Evolutionary conservation across 2,888 invertebrate species (phyloP).

Genomic region (Caenorhabditis wallacei): DNA sequence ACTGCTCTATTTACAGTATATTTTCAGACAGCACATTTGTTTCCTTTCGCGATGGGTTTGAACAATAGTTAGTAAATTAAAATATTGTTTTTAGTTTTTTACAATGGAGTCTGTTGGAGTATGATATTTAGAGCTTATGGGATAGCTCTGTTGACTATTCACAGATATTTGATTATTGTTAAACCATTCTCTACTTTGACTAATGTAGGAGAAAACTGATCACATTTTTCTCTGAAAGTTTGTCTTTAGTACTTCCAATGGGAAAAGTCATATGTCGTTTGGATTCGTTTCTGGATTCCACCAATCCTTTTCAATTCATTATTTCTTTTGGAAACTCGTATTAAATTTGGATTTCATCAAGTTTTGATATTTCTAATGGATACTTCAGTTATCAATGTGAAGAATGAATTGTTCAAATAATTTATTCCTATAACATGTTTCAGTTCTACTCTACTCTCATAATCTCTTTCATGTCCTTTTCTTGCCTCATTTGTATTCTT

Average conservation of each 20-base stretch:
- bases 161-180: constrained; percentile 15
- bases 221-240: neutral
- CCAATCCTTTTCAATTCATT: neutral
- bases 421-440: neutral
- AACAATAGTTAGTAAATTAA: too few species aligned
- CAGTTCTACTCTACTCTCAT: neutral
- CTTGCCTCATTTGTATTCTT: neutral
- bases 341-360: neutral
- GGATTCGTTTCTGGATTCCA: constrained; percentile 19
- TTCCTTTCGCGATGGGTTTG: too few species aligned
- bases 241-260: constrained; percentile 1
- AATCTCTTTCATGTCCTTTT: neutral
- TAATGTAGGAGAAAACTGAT: too few species aligned
- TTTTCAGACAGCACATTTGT: too few species aligned
- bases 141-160: constrained; percentile 21
- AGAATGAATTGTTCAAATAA: neutral
- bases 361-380: neutral
- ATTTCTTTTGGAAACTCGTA: neutral
- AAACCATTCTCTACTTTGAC: too few species aligned
- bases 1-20: too few species aligned
- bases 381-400: neutral
- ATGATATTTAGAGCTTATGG: constrained; percentile 15
- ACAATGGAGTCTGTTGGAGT: constrained; percentile 5
- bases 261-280: neutral
- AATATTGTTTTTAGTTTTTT: constrained; percentile 19